Evolutionary conservation across 2,797 vertebrate genomes (phyloP).

Genomic region (Acanthurus lineatus): DNA sequence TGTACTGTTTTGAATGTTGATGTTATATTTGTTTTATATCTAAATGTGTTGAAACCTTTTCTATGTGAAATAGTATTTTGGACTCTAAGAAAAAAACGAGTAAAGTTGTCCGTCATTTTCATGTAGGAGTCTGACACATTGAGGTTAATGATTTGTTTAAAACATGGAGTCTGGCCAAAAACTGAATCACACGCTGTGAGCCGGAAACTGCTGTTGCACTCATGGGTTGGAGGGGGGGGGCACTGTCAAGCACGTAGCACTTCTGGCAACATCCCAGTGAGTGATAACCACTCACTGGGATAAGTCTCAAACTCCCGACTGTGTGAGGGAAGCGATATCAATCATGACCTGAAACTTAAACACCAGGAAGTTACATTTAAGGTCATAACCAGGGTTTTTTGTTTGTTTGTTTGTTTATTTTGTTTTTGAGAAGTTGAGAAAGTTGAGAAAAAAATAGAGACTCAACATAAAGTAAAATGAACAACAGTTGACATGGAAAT

Average conservation of each 20-base stretch:
- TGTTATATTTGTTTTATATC: background rate
- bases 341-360: conserved; percentile 5
- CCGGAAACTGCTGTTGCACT: conserved; percentile 32
- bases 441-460: background rate
- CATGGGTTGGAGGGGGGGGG: background rate
- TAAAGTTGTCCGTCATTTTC: background rate
- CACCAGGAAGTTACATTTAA: background rate
- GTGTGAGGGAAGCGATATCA: conserved; percentile 3
- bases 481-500: no score
- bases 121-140: conserved; percentile 5
- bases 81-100: background rate
- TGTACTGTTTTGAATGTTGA: background rate
- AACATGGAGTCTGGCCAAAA: conserved; percentile 26
- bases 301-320: background rate
- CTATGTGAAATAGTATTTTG: background rate
- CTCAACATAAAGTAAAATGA: background rate
- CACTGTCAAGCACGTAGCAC: conserved; percentile 20
- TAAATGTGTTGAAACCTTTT: background rate
- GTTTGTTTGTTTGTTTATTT: background rate
- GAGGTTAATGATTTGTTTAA: conserved; percentile 40
- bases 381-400: no score
- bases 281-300: conserved; percentile 9
- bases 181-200: conserved; percentile 11
- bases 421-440: background rate
- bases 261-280: conserved; percentile 15